Evolutionary conservation across 2,888 invertebrate species (phyloP).

Genomic region (Pogonocherus hispidulus): DNA sequence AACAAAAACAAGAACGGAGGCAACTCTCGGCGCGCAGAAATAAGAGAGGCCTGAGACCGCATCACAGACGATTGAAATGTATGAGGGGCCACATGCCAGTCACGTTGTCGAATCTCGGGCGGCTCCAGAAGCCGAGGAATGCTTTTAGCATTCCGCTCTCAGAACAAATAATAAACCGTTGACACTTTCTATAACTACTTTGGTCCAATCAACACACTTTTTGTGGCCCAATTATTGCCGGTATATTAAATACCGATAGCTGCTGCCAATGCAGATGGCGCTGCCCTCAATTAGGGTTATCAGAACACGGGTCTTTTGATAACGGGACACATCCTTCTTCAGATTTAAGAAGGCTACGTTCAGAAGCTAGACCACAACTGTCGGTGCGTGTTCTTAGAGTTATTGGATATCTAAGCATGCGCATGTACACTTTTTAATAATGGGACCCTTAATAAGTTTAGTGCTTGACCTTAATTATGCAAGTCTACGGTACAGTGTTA

Average conservation of each 20-base stretch:
- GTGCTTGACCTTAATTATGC: too few relatives aligned
- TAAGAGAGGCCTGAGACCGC: slow-evolving; percentile 40
- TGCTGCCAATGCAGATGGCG: slow-evolving; percentile 39
- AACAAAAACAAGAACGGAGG: slow-evolving; percentile 15
- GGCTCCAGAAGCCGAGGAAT: slow-evolving; percentile 62
- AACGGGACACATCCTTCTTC: neutral
- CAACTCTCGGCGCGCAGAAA: slow-evolving; percentile 26
- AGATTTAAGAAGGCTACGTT: too few relatives aligned
- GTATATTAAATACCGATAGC: slow-evolving; percentile 47
- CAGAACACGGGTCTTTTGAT: slow-evolving; percentile 18
- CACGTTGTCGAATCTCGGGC: slow-evolving; percentile 60
- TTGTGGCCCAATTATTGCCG: slow-evolving; percentile 54
- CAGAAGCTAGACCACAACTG: too few relatives aligned
- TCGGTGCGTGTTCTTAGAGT: too few relatives aligned
- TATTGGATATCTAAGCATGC: too few relatives aligned
- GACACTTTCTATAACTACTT: slow-evolving; percentile 64
- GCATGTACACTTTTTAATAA: too few relatives aligned
- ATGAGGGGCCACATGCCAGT: slow-evolving; percentile 60
- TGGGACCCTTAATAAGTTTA: too few relatives aligned
- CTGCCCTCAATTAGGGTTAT: slow-evolving; percentile 33
- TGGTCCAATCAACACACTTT: slow-evolving; percentile 57
- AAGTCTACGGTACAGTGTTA: too few relatives aligned
- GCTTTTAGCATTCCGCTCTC: slow-evolving; percentile 66
- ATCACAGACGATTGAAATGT: slow-evolving; percentile 60
- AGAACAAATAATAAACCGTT: slow-evolving; percentile 66